Evolutionary conservation across 2,113 vertebrate species (phyloP).

Genomic region (Tachysurus vachellii): DNA sequence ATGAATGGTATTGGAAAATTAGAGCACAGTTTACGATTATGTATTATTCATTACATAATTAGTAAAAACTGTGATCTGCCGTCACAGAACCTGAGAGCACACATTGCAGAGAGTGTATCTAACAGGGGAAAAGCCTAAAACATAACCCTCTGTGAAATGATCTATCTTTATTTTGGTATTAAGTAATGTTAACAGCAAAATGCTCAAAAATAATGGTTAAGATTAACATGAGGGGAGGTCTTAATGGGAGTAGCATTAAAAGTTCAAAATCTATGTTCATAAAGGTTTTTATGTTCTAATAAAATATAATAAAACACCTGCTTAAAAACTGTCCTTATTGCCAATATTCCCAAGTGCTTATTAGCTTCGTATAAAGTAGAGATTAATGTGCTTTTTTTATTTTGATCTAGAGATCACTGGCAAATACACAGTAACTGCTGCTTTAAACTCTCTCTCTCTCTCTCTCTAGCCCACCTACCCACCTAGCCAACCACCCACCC

Average conservation of each 20-base stretch:
- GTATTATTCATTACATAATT: neutral
- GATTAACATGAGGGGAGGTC: neutral
- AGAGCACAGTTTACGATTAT: neutral
- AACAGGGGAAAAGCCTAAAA: neutral
- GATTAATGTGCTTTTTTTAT: conserved; percentile 22
- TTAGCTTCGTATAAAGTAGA: conserved; percentile 20
- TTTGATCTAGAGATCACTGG: neutral
- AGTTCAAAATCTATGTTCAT: neutral
- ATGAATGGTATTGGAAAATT: neutral
- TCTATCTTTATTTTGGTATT: neutral
- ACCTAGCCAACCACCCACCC: too few species aligned
- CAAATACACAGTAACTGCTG: neutral
- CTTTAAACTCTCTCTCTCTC: neutral
- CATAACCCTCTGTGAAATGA: neutral
- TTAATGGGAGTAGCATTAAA: neutral
- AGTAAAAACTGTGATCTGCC: neutral
- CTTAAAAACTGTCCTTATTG: neutral
- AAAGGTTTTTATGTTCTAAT: neutral
- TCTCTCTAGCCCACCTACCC: neutral
- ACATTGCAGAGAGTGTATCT: neutral
- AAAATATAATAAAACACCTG: conserved; percentile 12
- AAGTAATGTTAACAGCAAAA: neutral
- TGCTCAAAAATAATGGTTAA: neutral
- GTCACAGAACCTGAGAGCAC: neutral
- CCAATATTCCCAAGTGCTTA: neutral